A percentile compares a stretch with the other conserved stretches of the same genome.
phyloP scores from a whole-genome alignment of 2,797 vertebrate genomes.

The Gadopsis bispinosus region DNA sequence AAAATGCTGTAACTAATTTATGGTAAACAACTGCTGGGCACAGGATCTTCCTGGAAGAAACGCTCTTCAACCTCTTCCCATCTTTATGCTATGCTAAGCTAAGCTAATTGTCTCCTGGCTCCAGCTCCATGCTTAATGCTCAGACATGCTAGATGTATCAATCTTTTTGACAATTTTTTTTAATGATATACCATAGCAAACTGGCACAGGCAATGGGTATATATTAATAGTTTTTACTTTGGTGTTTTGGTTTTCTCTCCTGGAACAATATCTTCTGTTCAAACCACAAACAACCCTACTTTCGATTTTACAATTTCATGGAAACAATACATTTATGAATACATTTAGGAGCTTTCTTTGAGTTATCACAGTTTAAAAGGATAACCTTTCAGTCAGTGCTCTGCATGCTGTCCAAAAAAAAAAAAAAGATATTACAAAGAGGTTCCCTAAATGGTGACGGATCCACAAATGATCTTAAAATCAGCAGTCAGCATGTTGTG shows the following conservation, averaged over 20 bases:
- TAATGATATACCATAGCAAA: neutral
- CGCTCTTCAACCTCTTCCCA: neutral
- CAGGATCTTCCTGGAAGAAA: neutral
- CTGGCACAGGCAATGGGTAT: neutral
- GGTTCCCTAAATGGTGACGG: neutral
- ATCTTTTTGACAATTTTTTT: neutral
- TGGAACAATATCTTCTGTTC: slow-evolving; percentile 6
- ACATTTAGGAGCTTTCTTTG: neutral
- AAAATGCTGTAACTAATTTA: neutral
- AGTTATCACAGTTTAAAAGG: neutral
- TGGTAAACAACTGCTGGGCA: neutral
- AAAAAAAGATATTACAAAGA: neutral
- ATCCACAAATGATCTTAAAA: neutral
- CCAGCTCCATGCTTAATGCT: neutral
- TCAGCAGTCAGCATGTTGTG: neutral
- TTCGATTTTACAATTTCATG: slow-evolving; percentile 15
- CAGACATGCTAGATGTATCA: neutral
- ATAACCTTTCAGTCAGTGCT: neutral
- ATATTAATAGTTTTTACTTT: neutral
- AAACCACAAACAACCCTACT: slow-evolving; percentile 4
- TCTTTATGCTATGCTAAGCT: neutral
- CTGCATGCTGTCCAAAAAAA: neutral
- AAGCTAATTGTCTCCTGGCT: neutral
- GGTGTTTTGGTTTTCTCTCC: slow-evolving; percentile 9
- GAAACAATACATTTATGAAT: slow-evolving; percentile 9